These are phyloP conservation scores for Tetramorium bicarinatum DNA, from an alignment of 2,888 invertebrate species.

Conservation along the genomic window DNA sequence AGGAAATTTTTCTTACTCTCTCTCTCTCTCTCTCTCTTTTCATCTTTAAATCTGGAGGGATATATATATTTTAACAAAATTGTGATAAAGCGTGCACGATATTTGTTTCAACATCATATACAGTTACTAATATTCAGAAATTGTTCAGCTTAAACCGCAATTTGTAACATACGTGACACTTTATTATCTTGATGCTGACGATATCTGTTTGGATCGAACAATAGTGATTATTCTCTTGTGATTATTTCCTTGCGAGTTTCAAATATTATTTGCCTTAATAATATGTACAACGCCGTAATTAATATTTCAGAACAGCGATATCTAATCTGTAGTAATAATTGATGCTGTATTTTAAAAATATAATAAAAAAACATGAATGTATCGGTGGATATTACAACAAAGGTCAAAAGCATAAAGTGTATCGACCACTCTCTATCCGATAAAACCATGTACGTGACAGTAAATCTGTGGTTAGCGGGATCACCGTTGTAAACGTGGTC, in stretches of 20 bases:
- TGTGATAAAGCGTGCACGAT: background rate
- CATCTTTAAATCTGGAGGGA: background rate
- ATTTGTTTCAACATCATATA: background rate
- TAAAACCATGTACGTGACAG: conserved; percentile 66
- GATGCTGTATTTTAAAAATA: conserved; percentile 10
- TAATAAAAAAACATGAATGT: conserved; percentile 7
- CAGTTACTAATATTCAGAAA: conserved; percentile 4
- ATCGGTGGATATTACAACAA: conserved; percentile 14
- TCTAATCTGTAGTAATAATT: conserved; percentile 31
- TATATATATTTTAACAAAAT: conserved; percentile 9
- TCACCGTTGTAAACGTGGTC: conserved; percentile 69
- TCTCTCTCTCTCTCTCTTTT: background rate
- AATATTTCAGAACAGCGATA: conserved; percentile 13
- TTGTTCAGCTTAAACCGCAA: background rate
- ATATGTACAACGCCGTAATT: background rate
- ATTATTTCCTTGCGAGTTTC: conserved; percentile 4
- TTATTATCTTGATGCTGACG: background rate
- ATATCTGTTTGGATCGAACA: background rate
- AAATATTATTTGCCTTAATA: background rate
- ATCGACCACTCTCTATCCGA: conserved; percentile 43
- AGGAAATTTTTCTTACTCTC: background rate
- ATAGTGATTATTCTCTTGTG: conserved; percentile 2
- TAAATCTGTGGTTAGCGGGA: conserved; percentile 74
- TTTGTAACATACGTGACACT: background rate
- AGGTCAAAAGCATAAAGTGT: conserved; percentile 49